Evolutionary conservation across 2,113 vertebrate species (phyloP), one percentile per base, ranked within the genome.

Genomic region (Tragelaphus scriptus): DNA sequence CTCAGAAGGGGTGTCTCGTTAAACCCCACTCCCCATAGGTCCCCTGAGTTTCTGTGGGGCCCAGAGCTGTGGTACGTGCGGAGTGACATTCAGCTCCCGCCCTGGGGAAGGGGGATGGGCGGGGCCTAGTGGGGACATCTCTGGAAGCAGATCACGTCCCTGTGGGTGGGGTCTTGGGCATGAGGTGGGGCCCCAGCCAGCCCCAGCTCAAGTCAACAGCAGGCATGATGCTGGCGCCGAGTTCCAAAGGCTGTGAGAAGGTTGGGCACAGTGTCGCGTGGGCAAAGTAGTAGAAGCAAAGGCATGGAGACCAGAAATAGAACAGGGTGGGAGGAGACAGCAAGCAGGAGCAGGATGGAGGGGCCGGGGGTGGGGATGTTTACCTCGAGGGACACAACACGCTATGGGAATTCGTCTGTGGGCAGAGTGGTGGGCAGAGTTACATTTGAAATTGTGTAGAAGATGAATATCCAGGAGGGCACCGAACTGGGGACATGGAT

Each of bases 231-330:
- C 44, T 4, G 30, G 21, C 2, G 11, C 36, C 75, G 32, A 23
- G 53, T 53, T 40, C 85, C 1, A 1, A 85, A 58, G n/a, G 58
- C 10, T 6, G 1, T 1, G 17, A 32, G 61, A 79, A 13, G 11
- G 16, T 2, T 1, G 19, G n/a, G 36, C 15, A 3, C 55, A 55
- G 87, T 17, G 40, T 40, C 3, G 0, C 7, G 13, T 2, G 2
- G 9, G 61, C 32, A 51, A 4, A 79, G 56, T 32, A 36, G 23
- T 1, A 7, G 40, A 28, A 92, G n/a, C 53, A 49, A 36, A 93
- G 44, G 15, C 32, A 32, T 21, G 23, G 36, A 4, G 32, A n/a
- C 9, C 56, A 81, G 59, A 82, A 61, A 36, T 19, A n/a, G 58
- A 36, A 2, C 1, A 2, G n/a, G 49, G 59, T 1, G 10, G 55